These are phyloP conservation scores for Thalpophila matura DNA, from an alignment of 2,888 invertebrate species.

Conservation along the genomic window DNA sequence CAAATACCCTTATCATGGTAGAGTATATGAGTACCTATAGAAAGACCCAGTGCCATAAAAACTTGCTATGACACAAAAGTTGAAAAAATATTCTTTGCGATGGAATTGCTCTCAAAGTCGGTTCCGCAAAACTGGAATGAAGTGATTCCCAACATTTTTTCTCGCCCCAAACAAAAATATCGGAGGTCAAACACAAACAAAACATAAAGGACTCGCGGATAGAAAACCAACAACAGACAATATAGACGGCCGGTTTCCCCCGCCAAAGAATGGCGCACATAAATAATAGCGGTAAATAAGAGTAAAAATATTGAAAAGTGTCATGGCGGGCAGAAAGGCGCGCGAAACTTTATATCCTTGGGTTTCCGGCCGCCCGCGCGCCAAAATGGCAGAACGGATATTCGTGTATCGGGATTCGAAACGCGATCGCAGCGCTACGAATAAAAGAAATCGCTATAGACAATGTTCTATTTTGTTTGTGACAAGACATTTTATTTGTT, in stretches of 20 bases:
- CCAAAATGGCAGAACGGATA: constrained; percentile 89
- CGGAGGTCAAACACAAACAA: constrained; percentile 62
- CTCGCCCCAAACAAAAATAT: constrained; percentile 45
- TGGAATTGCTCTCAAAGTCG: neutral
- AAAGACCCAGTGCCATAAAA: too few species aligned
- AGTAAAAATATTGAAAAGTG: constrained; percentile 90
- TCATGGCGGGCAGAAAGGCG: constrained; percentile 87
- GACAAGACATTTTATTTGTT: constrained; percentile 2
- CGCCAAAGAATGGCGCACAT: constrained; percentile 84
- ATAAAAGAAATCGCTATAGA: constrained; percentile 72
- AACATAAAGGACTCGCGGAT: constrained; percentile 66
- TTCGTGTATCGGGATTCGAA: constrained; percentile 81
- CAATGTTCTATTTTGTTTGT: constrained; percentile 66
- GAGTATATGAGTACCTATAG: too few species aligned
- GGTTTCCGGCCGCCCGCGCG: constrained; percentile 87
- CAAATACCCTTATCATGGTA: too few species aligned
- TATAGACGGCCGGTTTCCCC: constrained; percentile 79
- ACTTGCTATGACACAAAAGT: too few species aligned
- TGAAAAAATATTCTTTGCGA: neutral
- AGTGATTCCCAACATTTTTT: constrained; percentile 18
- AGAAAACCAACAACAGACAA: constrained; percentile 73
- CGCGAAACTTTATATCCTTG: constrained; percentile 89
- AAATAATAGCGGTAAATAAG: constrained; percentile 90
- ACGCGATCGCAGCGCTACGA: constrained; percentile 68
- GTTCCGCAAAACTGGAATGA: constrained; percentile 9